Conservation (phyloP, 2,113 vertebrate species). For the Ia io region DNA sequence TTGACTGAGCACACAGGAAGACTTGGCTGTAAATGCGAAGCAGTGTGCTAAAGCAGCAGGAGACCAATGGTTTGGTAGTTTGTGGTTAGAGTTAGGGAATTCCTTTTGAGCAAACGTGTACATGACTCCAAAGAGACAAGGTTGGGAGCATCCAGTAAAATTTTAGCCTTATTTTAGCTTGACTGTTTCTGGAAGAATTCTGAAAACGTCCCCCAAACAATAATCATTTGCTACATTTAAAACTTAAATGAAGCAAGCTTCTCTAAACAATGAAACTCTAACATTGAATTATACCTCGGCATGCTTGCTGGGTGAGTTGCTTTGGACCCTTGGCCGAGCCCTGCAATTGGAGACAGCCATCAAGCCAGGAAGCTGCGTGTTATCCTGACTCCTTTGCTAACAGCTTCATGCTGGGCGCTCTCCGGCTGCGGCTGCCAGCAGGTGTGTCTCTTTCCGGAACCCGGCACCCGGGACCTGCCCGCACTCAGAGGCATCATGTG, state of each 20-base stretch:
- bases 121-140: not conserved
- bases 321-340: not conserved
- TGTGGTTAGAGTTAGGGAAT: not conserved
- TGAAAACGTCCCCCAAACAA: not conserved
- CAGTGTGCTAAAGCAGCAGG: not conserved
- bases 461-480: not conserved
- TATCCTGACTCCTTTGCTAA: not conserved
- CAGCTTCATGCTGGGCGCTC: not conserved
- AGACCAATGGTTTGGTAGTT: not conserved
- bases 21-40: not conserved
- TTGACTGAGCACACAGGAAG: not conserved
- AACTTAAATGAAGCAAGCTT: not conserved
- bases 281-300: not conserved
- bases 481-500: not conserved
- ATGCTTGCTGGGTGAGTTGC: not conserved
- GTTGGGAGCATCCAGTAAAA: not conserved
- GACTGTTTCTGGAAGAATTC: not conserved
- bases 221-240: not conserved
- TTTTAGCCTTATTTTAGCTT: not conserved
- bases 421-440: not conserved
- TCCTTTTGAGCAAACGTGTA: not conserved
- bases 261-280: not conserved
- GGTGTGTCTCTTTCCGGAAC: not conserved
- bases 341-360: not conserved
- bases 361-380: not conserved